Evolutionary conservation across 1,140 invertebrate species (phyloP), one percentile per base, ranked within the genome.

Genomic region (Sarcophaga bullata): DNA sequence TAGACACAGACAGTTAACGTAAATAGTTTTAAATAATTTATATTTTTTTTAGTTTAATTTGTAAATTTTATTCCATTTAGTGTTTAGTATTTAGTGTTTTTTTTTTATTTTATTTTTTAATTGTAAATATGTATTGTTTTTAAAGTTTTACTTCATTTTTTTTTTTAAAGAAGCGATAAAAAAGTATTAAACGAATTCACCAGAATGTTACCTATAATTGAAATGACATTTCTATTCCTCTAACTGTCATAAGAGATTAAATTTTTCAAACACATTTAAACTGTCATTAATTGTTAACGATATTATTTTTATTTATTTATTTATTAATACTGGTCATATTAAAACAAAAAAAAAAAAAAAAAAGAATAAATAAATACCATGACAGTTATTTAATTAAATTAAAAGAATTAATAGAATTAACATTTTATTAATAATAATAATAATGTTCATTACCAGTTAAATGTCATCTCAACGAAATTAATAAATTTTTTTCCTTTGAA

Each of bases 201-300:
- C 25, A 37, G 8, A 52, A 52, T 52, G 6, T 52, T 52, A 11
- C 11, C 49, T 8, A 52, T 52, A 52, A 9, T 52, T 52, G 9
- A 10, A 9, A 68, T 68, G 62, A 68, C 62, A 68, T 68, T 68
- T 68, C 62, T 19, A 4, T 80, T 50, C 49, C 75, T 50, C 15
- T 49, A 80, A 52, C 47, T 49, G 62, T 68, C 62, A 68, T 68
- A 68, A 68, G 62, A 68, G 62, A 68, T 68, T 68, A 68, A 68
- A 68, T 19, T 19, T 68, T 68, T 19, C 19, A 2, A 19, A 58
- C 11, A 58, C 11, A 19, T 68, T 68, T 68, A 68, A 68, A 68
- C 62, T 68, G 62, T 68, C 62, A 68, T 68, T 68, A 68, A 68
- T 68, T 68, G 62, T 68, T 68, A 68, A 68, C 17, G 19, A 68